Base-by-base conservation (phyloP, 2,888 invertebrate genomes). In the Ennomos fuscantarius region DNA sequence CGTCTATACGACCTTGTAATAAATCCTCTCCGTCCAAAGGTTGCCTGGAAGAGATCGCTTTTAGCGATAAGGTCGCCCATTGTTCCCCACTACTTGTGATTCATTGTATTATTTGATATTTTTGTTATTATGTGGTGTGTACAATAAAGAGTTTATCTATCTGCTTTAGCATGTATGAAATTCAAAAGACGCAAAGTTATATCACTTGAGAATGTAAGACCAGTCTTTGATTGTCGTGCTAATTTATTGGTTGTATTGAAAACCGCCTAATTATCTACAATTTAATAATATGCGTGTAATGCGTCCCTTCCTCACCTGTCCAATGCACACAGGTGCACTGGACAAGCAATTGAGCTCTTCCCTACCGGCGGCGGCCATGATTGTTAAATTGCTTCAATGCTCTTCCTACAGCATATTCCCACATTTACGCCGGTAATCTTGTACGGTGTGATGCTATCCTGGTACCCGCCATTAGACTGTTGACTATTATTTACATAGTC, bases 361-460 rank as follows among this genome's bases (percentile, higher is more conserved):
- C 56, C 59, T 54, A 56, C 42, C 50, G 40, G 36, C 48, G 42
- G 36, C 55, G 57, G 48, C 57, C 60, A 57, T 66, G 72, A 74
- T 76, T 72, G 60, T 48, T 74, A 69, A 75, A 78, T 76, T 76
- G 73, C 68, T 63, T 62, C 66, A 76, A 63, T 68, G 72, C 49
- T 70, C 67, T 77, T 79, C 75, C 74, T 76, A 66, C 61, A 65
- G 54, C 37, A 55, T 48, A 55, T 67, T 70, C 69, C 74, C 74
- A 68, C 66, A 65, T 69, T 56, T 55, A 62, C 60, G 60, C 54
- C 58, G 54, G 63, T 66, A 63, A 65, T 65, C 62, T 62, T 60
- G 54, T 58, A 52, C 53, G 36, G 37, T 56, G 51, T 60, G 59
- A 64, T 64, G 61, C 53, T 63, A 59, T 59, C 63, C 62, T 68